These are phyloP conservation scores for Drosophila anomelani DNA, from an alignment of 2,888 invertebrate species.

Conservation along the genomic window DNA sequence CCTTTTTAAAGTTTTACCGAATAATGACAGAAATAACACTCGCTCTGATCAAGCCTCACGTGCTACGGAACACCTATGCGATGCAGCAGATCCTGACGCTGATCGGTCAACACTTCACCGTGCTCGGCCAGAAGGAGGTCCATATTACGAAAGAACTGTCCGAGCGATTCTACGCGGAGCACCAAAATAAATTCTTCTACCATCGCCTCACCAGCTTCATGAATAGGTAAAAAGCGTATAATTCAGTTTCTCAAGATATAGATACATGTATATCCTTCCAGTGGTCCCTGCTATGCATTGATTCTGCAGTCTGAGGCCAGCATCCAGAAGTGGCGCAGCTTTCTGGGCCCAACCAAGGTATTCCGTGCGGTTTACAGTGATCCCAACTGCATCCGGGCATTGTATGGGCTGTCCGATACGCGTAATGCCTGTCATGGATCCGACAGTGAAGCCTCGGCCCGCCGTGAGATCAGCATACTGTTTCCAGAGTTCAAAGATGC, in stretches of 20 bases:
- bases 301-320: slow-evolving; percentile 91
- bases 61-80: slow-evolving; percentile 90
- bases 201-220: slow-evolving; percentile 93
- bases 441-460: slow-evolving; percentile 90
- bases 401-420: slow-evolving; percentile 96
- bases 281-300: slow-evolving; percentile 93
- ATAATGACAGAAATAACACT: slow-evolving; percentile 89
- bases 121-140: slow-evolving; percentile 89
- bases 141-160: slow-evolving; percentile 88
- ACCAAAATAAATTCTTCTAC: slow-evolving; percentile 92
- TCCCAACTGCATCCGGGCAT: slow-evolving; percentile 92
- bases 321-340: slow-evolving; percentile 91
- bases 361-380: slow-evolving; percentile 91
- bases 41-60: slow-evolving; percentile 94
- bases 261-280: slow-evolving; percentile 77
- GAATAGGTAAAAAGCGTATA: slow-evolving; percentile 87
- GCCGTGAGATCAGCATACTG: slow-evolving; percentile 91
- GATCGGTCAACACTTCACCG: slow-evolving; percentile 89
- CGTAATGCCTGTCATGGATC: slow-evolving; percentile 98
- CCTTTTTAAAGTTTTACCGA: background rate
- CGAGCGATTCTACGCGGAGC: slow-evolving; percentile 92
- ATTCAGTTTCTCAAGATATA: background rate
- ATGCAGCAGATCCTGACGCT: slow-evolving; percentile 88
- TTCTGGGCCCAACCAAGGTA: slow-evolving; percentile 97
- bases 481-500: slow-evolving; percentile 90